Base-by-base conservation (phyloP, 2,797 vertebrate species). In the Danio tinwini region DNA sequence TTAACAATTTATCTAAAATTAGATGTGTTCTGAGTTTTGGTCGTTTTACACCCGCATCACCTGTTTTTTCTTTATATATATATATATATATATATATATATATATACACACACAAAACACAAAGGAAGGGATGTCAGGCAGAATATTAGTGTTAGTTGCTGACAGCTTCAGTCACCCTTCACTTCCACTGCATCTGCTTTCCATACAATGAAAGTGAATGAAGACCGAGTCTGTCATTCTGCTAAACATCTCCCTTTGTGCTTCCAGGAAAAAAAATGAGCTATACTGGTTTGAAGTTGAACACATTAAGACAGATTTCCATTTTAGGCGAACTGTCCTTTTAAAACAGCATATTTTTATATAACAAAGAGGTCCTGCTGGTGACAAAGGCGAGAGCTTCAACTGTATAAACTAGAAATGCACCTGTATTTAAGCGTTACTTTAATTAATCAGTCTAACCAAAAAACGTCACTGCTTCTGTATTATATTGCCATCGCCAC, bases 191-290 rank as follows among this genome's bases (percentile, higher is more conserved):
- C 47, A 64, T 64, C 73, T 16, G n/a, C 6, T 53, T 63, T 42
- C 47, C 58, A 50, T 19, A 42, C 58, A 63, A 52, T 52, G 58
- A 52, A 21, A 62, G 72, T 50, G 58, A 58, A 74, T 50, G 45
- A 44, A 50, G 59, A 75, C 59, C 5, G 5, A 63, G n/a, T 7
- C 58, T 50, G 47, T 52, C 45, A 63, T 63, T 8, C 59, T 63
- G 45, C n/a, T 16, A 52, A 73, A 47, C 70, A 59, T 62, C 21
- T 50, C 58, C 29, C n/a, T 74, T 74, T 17, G 58, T 58, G 55
- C 42, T 49, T 74, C 19, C 14, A 49, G 14, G 19, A 14, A 17
- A 4, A 5, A 50, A 62, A 50, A 6, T 5, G 17, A 40, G 16
- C 42, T 29, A 16, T 16, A n/a, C 4, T 17, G 44, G 56, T 37